Base-by-base conservation (phyloP, 2,888 invertebrate species). In the Stratiomys singularior region DNA sequence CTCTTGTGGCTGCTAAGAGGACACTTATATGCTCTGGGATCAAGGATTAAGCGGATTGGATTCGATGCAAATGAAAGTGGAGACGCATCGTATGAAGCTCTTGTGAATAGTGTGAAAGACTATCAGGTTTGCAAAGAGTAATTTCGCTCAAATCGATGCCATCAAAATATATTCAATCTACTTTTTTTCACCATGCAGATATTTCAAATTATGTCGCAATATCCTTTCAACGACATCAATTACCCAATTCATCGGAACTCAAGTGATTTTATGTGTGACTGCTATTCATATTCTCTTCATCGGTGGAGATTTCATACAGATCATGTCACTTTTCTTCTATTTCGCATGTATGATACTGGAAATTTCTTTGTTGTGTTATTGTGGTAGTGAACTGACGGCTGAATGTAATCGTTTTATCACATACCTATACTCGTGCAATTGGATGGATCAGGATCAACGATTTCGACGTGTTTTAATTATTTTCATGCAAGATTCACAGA, bases 291-390 rank as follows among this genome's bases (percentile, higher is more conserved):
- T 74, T 23, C 25, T 74, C 7, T 74, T 60, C 23, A 58, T 60
- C 3, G 44, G 44, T 23, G 15, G 80, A 23, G 30, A 37, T 44
- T n/a, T 60, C 11, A 9, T 44, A 5, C 28, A 74, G 21, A 27
- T 60, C 9, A 63, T 82, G 4, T 76, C 82, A 44, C 18, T 80
- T 0, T 3, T 79, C 0, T 69, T 83, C 2, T 74, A 74, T 60
- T 58, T 74, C 13, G n/a, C 37, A 1, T 44, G 37, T 13, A 58
- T 74, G 60, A 21, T 74, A n/a, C 7, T 60, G 15, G 74, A 58
- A 74, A 74, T 74, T 15, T 21, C 60, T 1, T 23, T 74, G 13
- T 13, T 18, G 4, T 74, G 44, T 13, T 74, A 58, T 21, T 44
- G 74, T 37, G 74, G 74, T 4, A 74, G 60, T 46, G 60, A 58